Evolutionary conservation across 2,797 vertebrate genomes (phyloP).

Genomic region (Odontamblyopus lacepedii): DNA sequence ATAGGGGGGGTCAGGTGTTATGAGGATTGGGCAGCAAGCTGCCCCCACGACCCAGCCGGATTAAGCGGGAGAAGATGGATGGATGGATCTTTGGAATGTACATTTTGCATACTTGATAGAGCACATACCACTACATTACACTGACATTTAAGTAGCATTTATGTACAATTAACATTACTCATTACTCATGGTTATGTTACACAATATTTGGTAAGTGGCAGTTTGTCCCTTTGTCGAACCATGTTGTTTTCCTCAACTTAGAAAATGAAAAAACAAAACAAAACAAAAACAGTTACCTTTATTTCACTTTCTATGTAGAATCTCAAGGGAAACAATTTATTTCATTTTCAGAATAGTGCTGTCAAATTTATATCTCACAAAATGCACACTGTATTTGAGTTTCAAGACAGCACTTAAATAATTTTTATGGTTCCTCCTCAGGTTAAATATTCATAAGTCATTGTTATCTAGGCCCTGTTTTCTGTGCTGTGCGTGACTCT

Average conservation of each 20-base stretch:
- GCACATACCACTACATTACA: no score
- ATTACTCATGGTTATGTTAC: neutral
- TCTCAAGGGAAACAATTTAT: constrained; percentile 13
- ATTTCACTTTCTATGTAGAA: constrained; percentile 14
- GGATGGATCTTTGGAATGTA: no score
- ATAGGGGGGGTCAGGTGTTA: no score
- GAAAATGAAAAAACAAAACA: neutral
- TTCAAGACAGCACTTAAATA: constrained; percentile 1
- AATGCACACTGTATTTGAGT: constrained; percentile 17
- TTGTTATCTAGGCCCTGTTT: constrained; percentile 29
- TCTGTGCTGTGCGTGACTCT: constrained; percentile 33
- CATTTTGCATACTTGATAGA: no score
- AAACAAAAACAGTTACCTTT: no score
- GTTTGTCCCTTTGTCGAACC: neutral
- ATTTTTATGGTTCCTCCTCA: constrained; percentile 16
- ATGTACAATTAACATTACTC: neutral
- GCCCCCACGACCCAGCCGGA: no score
- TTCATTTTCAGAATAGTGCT: neutral
- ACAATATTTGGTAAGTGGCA: neutral
- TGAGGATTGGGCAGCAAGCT: no score
- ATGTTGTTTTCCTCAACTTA: neutral
- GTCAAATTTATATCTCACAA: constrained; percentile 18
- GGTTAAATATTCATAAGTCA: constrained; percentile 42
- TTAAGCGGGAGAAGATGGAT: no score
- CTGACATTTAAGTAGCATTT: neutral